Evolutionary conservation across 37 sponge, comb jelly and placozoan genomes (phyloP).

Genomic region (Aphrocallistes beatrix): DNA sequence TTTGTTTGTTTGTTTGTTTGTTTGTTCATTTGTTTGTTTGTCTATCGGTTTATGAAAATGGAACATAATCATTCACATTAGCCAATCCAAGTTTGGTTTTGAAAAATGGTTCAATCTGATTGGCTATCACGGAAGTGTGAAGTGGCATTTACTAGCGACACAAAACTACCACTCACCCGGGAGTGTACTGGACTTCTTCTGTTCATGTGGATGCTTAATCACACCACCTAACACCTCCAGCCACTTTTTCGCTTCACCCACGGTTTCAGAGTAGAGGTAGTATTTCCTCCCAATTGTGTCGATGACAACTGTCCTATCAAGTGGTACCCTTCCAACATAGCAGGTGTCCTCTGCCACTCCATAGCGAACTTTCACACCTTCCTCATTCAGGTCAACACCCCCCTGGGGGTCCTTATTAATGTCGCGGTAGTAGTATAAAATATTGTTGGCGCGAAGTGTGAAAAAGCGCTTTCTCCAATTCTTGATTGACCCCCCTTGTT

Average conservation of each 20-base stretch:
- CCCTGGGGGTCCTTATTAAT: conserved; percentile 6
- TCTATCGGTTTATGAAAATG: no score
- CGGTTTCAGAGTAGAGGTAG: neutral
- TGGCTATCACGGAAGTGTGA: no score
- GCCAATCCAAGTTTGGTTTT: no score
- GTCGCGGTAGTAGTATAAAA: neutral
- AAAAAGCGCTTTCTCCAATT: neutral
- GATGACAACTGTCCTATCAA: neutral
- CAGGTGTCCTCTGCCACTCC: neutral
- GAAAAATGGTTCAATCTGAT: neutral
- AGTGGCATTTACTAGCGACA: no score
- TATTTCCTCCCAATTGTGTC: neutral
- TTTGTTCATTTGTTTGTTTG: no score
- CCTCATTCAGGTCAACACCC: neutral
- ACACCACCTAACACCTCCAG: neutral
- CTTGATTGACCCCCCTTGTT: neutral
- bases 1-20: neutral
- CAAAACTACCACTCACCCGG: conserved; percentile 8
- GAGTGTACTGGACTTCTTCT: neutral
- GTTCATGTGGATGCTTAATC: neutral
- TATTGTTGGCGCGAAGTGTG: neutral
- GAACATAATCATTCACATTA: no score
- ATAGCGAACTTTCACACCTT: neutral
- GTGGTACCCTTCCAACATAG: neutral
- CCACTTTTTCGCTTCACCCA: neutral